These are phyloP conservation scores for Tillus elongatus DNA, from an alignment of 2,888 invertebrate genomes.

Conservation along the genomic window DNA sequence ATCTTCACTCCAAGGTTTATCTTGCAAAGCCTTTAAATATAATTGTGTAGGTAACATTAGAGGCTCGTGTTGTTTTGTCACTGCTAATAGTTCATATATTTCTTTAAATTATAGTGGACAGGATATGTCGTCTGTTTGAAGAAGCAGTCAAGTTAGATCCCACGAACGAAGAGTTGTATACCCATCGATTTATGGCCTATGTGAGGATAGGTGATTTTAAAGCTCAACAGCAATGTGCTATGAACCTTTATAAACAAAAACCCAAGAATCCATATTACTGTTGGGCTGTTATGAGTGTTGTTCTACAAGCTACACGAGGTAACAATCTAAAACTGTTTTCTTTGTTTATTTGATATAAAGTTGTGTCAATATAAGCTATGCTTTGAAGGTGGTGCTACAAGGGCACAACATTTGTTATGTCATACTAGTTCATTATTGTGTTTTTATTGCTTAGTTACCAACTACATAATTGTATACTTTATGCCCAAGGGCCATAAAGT, in stretches of 20 bases:
- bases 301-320: conserved; percentile 67
- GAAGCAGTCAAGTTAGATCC: conserved; percentile 79
- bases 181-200: conserved; percentile 93
- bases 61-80: conserved; percentile 1
- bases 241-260: conserved; percentile 81
- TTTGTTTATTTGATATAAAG: too few species aligned
- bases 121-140: conserved; percentile 84
- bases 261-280: conserved; percentile 95
- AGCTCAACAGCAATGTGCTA: conserved; percentile 81
- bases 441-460: too few species aligned
- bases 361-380: too few species aligned
- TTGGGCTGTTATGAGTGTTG: conserved; percentile 96
- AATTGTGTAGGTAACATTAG: too few species aligned
- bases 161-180: conserved; percentile 82
- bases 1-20: too few species aligned
- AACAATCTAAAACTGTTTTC: too few species aligned
- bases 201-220: conserved; percentile 84
- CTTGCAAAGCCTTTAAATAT: too few species aligned
- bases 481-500: too few species aligned
- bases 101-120: conserved; percentile 57
- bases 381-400: too few species aligned
- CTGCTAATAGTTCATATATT: conserved; percentile 5
- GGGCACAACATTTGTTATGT: too few species aligned
- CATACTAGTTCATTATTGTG: too few species aligned
- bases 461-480: too few species aligned